phyloP scores from a whole-genome alignment of 2,113 vertebrate genomes.

The Dromaius novaehollandiae region DNA sequence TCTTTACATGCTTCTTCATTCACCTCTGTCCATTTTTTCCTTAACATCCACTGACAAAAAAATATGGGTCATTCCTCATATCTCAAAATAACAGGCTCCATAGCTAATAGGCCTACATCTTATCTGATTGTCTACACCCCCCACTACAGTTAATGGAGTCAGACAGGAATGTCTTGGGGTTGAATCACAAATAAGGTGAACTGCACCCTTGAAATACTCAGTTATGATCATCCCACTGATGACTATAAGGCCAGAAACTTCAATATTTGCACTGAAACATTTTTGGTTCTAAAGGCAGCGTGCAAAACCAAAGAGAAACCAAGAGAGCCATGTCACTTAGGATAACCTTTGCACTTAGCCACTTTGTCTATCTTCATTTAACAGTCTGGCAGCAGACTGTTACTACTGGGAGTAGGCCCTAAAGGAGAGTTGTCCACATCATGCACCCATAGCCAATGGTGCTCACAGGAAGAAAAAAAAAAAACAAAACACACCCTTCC shows the following conservation, averaged over 20 bases:
- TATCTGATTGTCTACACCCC: too few species aligned
- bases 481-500: too few species aligned
- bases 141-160: neutral
- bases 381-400: neutral
- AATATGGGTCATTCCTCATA: neutral
- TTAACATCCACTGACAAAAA: neutral
- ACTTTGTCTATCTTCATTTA: neutral
- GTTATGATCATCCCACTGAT: neutral
- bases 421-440: neutral
- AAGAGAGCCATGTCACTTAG: neutral
- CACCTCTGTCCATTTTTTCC: neutral
- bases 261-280: neutral
- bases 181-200: neutral
- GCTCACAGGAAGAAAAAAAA: neutral
- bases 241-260: neutral
- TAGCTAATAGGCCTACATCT: neutral
- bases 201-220: neutral
- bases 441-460: neutral
- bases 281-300: neutral
- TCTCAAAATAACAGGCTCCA: neutral
- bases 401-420: neutral
- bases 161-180: neutral
- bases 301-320: neutral
- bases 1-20: neutral
- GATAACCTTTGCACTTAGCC: neutral